Base-by-base conservation (phyloP, 2,113 vertebrate genomes). In the Himantopus leucocephalus region DNA sequence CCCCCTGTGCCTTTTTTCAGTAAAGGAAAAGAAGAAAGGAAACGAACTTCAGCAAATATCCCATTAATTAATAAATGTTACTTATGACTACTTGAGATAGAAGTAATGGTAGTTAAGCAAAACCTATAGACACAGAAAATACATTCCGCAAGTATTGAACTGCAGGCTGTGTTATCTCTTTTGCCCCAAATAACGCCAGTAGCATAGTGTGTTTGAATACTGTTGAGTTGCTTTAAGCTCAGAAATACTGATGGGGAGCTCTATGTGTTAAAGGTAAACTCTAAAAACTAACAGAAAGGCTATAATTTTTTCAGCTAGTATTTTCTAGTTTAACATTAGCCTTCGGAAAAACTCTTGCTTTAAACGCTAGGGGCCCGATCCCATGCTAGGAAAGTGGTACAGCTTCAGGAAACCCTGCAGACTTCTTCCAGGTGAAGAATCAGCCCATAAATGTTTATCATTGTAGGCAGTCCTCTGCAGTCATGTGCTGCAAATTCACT, bases 51-150 rank as follows among this genome's bases (percentile, higher is more conserved):
- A 88, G 95, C 96, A 98, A 98, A 98, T 96, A 97, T 79, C 77
- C 94, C 77, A 97, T 98, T 97, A 97, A 98, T 98, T 97, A 98
- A 97, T 98, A 92, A 96, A 85, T 77, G 53, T 89, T 96, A 94
- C 94, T 98, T 94, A 96, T 68, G 76, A 90, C 91, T 86, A 48
- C 92, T 96, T 82, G 81, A 95, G 94, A 72, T 80, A 90, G 73
- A 93, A 96, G 89, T 91, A 86, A 81, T 45, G 56, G 63, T 91
- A 78, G 84, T 95, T 92, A 72, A 91, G 93, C 56, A 96, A 81
- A 96, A 90, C 45, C 56, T 97, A 87, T 89, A 96, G 76, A 45
- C 47, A 45, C 7, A 79, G 84, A 87, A 90, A 68, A 85, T 88
- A 24, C 8, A 39, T 80, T 43, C 74, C 52, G 58, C 35, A 71